Conservation (phyloP, 1,140 invertebrate genomes). For the Myzus persicae region DNA sequence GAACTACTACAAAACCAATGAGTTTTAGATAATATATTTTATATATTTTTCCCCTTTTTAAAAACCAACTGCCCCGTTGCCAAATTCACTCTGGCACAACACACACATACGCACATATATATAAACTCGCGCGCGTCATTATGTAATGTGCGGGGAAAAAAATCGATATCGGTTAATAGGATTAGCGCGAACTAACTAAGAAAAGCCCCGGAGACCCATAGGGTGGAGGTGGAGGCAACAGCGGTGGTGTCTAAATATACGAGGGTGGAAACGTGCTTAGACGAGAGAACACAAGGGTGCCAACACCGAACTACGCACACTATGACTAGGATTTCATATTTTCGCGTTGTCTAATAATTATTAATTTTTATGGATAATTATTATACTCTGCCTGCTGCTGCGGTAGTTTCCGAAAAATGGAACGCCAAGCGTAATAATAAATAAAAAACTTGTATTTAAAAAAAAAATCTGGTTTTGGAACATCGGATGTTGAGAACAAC, state of each 20-base stretch:
- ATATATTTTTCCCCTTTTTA: conserved; percentile 53
- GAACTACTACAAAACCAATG: not conserved
- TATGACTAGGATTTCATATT: conserved; percentile 40
- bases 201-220: conserved; percentile 52
- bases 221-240: not conserved
- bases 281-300: conserved; percentile 50
- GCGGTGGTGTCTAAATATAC: conserved; percentile 47
- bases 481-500: not conserved
- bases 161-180: conserved; percentile 59
- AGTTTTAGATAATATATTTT: not conserved
- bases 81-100: conserved; percentile 39
- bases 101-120: not conserved
- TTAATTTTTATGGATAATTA: not conserved
- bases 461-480: not conserved
- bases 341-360: conserved; percentile 3
- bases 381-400: too few species aligned
- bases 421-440: not conserved
- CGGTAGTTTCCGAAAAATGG: not conserved
- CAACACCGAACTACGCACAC: conserved; percentile 2
- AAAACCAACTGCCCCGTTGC: conserved; percentile 48
- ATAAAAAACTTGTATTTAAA: not conserved
- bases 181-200: conserved; percentile 58
- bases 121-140: conserved; percentile 40
- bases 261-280: conserved; percentile 56
- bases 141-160: conserved; percentile 56